Evolutionary conservation across 1,140 invertebrate species (phyloP), one percentile per base, ranked within the genome.

Genomic region (Sweltsa coloradensis): DNA sequence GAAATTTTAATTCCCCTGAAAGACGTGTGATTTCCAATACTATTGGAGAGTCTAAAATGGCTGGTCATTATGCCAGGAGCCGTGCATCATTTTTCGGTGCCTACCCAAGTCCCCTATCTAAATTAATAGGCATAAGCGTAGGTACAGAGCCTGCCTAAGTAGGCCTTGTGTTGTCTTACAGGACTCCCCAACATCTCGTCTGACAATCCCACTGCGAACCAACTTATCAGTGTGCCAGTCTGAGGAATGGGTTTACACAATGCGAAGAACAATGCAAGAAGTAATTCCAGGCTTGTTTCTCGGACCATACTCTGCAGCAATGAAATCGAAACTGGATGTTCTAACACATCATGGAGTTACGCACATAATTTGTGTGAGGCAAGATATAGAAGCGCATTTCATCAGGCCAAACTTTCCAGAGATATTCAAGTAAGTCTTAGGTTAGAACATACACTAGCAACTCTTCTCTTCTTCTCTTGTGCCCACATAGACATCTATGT

Each of bases 181-280:
- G n/a, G n/a, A n/a, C n/a, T n/a, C n/a, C n/a, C n/a, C n/a, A n/a
- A n/a, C n/a, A n/a, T n/a, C n/a, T n/a, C n/a, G n/a, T n/a, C n/a
- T n/a, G n/a, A n/a, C n/a, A n/a, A n/a, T n/a, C n/a, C n/a, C n/a
- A n/a, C n/a, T n/a, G n/a, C n/a, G n/a, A n/a, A n/a, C n/a, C n/a
- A n/a, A n/a, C 16, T 31, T 31, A 9, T 9, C 14, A 31, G 22
- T 44, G 42, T 18, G 21, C 39, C 48, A 53, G 18, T 41, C 31
- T 11, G 61, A 68, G 53, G 71, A 76, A 57, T 81, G 78, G 78
- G 70, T 65, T 2, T 81, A 81, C 52, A 63, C 63, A 4, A 79
- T 79, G 76, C 62, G 78, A 55, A 66, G 78, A 54, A 68, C 68
- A 34, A 82, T 82, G 79, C 80, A 83, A 68, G 79, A 84, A 65